Conservation (phyloP, 2,797 vertebrate species). For the Lacerta bilineata region DNA sequence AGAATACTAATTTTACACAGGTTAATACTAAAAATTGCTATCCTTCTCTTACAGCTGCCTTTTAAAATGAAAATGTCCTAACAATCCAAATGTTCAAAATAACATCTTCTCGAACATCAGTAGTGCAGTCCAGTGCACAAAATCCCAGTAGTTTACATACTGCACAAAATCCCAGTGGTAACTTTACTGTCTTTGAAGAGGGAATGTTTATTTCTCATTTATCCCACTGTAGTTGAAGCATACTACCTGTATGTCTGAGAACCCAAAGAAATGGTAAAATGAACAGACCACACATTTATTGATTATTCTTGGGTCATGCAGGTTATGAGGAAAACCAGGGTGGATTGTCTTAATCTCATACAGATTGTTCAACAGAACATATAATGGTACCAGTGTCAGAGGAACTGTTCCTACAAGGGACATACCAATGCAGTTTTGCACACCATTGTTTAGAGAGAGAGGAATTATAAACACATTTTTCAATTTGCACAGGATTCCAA, state of each 20-base stretch:
- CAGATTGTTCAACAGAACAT: conserved; percentile 14
- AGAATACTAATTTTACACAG: neutral
- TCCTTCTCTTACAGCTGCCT: neutral
- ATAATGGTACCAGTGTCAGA: conserved; percentile 11
- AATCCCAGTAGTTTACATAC: neutral
- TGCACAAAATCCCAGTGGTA: neutral
- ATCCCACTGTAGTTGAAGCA: conserved; percentile 23
- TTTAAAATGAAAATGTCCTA: neutral
- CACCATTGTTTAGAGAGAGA: neutral
- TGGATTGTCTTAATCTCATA: conserved; percentile 10
- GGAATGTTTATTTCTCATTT: neutral
- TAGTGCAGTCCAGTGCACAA: neutral
- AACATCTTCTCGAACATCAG: neutral
- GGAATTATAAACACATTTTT: conserved; percentile 20
- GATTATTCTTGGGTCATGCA: conserved; percentile 13
- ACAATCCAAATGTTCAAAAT: neutral
- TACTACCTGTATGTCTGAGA: neutral
- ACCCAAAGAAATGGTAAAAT: conserved; percentile 10
- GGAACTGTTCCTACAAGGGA: neutral
- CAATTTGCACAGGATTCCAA: neutral
- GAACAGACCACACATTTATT: conserved; percentile 9
- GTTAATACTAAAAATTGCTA: neutral
- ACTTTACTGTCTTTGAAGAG: neutral
- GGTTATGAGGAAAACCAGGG: neutral
- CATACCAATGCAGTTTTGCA: neutral